A percentile compares a stretch with the other conserved stretches of the same genome.
phyloP scores from a whole-genome alignment of 2,113 vertebrate species.

The Amblyopsis rosae region DNA sequence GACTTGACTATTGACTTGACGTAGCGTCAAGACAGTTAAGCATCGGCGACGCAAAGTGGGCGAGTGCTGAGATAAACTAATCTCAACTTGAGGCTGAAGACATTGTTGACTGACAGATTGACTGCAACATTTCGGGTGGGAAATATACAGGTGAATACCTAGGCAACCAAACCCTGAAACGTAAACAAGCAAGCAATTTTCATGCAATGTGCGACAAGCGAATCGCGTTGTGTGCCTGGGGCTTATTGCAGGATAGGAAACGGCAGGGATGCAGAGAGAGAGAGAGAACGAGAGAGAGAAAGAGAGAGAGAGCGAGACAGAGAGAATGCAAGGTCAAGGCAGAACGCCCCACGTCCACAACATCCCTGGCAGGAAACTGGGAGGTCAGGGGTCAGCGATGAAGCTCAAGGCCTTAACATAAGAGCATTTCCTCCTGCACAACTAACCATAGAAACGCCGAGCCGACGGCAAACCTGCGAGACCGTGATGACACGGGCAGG shows the following conservation, averaged over 20 bases:
- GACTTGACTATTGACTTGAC: too few relatives aligned
- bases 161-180: too few relatives aligned
- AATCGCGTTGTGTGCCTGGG: too few relatives aligned
- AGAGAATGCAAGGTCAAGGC: conserved; percentile 9
- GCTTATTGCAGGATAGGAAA: neutral
- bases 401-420: conserved; percentile 38
- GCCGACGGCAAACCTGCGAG: conserved; percentile 50
- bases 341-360: neutral
- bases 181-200: too few relatives aligned
- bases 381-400: conserved; percentile 36
- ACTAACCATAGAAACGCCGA: conserved; percentile 49
- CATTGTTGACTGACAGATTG: too few relatives aligned
- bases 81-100: too few relatives aligned
- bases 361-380: conserved; percentile 40
- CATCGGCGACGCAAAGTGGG: too few relatives aligned
- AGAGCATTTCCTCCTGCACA: conserved; percentile 54
- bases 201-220: too few relatives aligned
- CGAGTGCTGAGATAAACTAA: neutral
- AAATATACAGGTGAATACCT: too few relatives aligned
- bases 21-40: too few relatives aligned
- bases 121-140: too few relatives aligned
- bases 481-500: conserved; percentile 58
- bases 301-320: neutral
- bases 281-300: conserved; percentile 2
- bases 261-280: neutral